Conservation (phyloP, 2,797 vertebrate species). For the Poeciliopsis gracilis region DNA sequence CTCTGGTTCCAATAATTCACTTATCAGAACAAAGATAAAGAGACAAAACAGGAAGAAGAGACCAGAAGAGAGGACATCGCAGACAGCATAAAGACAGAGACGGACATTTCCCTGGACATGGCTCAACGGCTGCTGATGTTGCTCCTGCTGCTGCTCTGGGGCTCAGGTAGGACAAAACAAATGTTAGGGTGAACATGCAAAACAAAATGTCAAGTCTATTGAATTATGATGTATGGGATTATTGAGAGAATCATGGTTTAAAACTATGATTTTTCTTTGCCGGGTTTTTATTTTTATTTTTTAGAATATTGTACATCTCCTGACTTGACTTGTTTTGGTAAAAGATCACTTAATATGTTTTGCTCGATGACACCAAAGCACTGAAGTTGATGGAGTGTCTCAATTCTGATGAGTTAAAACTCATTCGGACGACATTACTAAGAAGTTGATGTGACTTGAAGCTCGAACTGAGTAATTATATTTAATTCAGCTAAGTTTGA, state of each 20-base stretch:
- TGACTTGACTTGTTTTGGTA: not conserved
- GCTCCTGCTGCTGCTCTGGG: constrained; percentile 10
- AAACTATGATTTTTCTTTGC: not conserved
- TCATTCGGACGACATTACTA: not conserved
- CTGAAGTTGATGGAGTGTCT: not conserved
- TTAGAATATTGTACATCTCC: not conserved
- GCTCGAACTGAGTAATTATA: not conserved
- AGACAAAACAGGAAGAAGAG: not conserved
- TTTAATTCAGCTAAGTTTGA: not conserved
- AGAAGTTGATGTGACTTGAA: not conserved
- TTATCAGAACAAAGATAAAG: not conserved
- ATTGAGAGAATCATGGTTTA: not conserved
- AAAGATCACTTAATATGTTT: not conserved
- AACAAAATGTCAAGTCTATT: not conserved
- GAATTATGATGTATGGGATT: not conserved
- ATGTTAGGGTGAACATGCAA: not conserved
- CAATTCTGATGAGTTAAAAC: not conserved
- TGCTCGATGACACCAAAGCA: not conserved
- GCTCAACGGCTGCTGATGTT: not conserved
- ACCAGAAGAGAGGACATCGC: not conserved
- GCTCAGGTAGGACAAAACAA: constrained; percentile 17
- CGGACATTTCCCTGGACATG: constrained; percentile 13
- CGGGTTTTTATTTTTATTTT: not conserved
- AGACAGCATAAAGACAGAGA: not conserved
- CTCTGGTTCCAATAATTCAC: not conserved